phyloP scores from a whole-genome alignment of 2,888 invertebrate species.

The Heliconius cydno region DNA sequence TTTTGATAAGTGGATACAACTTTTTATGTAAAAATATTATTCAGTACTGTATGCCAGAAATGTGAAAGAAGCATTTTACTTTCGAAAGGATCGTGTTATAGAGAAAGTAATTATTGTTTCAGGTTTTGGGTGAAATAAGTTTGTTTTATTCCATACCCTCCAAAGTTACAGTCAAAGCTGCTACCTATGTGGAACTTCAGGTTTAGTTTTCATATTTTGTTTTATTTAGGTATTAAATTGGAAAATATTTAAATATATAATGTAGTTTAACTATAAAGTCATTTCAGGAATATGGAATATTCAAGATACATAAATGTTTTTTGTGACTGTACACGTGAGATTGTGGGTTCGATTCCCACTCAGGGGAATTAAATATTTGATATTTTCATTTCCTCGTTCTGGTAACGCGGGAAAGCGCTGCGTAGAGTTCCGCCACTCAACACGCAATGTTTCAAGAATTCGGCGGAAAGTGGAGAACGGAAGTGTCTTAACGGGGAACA shows the following conservation, averaged over 20 bases:
- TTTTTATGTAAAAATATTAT: conserved; percentile 9
- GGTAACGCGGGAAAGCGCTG: too few species aligned
- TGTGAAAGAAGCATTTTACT: conserved; percentile 2
- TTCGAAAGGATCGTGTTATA: not conserved
- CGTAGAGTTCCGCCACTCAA: too few species aligned
- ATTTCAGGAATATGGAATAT: too few species aligned
- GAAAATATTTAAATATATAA: not conserved
- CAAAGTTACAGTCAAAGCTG: conserved; percentile 78
- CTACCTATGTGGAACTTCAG: conserved; percentile 79
- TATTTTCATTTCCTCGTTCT: too few species aligned
- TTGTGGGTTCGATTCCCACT: too few species aligned
- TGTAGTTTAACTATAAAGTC: too few species aligned
- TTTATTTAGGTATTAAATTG: not conserved
- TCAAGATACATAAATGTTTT: too few species aligned
- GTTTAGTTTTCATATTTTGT: conserved; percentile 48
- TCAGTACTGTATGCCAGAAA: conserved; percentile 6
- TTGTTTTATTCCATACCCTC: conserved; percentile 77
- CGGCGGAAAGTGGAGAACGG: too few species aligned
- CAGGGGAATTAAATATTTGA: too few species aligned
- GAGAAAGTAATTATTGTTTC: conserved; percentile 44
- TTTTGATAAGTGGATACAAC: conserved; percentile 13
- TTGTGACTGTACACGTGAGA: too few species aligned
- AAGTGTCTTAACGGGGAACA: too few species aligned
- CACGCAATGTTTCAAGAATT: too few species aligned
- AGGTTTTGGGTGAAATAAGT: conserved; percentile 76